Conservation (phyloP, 2,797 vertebrate species). For the Gymnodraco acuticeps region DNA sequence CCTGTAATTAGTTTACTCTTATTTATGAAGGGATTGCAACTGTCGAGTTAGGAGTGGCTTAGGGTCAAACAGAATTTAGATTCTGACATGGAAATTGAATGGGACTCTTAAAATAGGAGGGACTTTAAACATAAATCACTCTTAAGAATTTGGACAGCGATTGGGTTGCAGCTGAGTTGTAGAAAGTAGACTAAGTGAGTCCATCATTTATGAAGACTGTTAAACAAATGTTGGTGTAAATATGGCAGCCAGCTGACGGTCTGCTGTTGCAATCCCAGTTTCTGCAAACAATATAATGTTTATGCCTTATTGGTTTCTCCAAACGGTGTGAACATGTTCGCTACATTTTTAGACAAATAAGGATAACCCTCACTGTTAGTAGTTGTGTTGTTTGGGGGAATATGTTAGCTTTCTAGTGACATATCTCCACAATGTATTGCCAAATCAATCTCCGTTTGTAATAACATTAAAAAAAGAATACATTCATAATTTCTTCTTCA, state of each 20-base stretch:
- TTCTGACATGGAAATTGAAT: constrained; percentile 9
- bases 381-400: background rate
- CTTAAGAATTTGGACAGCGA: background rate
- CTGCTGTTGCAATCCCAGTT: constrained; percentile 7
- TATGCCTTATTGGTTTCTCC: background rate
- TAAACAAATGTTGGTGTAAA: constrained; percentile 14
- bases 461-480: background rate
- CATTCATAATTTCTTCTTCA: background rate
- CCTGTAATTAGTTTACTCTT: constrained; percentile 53
- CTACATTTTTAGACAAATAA: background rate
- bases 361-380: background rate
- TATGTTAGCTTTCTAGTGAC: background rate
- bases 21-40: constrained; percentile 62
- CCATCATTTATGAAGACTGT: background rate
- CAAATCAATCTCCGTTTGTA: background rate
- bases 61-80: constrained; percentile 34
- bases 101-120: constrained; percentile 6
- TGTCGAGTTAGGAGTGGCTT: constrained; percentile 17
- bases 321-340: background rate
- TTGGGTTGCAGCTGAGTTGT: constrained; percentile 13
- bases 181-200: constrained; percentile 7
- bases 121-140: constrained; percentile 29
- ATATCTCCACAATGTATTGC: background rate
- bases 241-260: constrained; percentile 9
- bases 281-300: background rate